Evolutionary conservation across 2,888 invertebrate species (phyloP).

Genomic region (Steromphala cineraria): DNA sequence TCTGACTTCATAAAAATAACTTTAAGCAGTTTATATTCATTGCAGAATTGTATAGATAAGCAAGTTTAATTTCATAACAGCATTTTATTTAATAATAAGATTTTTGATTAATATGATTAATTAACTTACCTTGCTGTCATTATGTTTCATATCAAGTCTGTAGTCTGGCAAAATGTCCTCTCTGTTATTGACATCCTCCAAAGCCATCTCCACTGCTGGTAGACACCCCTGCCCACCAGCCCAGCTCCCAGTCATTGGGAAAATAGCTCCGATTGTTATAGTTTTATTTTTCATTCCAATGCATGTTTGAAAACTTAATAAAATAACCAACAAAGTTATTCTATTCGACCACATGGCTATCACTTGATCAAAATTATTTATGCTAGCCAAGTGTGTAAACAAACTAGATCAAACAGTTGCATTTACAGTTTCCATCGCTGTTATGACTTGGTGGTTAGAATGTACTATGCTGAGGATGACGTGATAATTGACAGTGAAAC

Average conservation of each 20-base stretch:
- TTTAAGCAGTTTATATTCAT: too few species aligned
- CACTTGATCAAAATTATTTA: too few species aligned
- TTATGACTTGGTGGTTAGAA: too few species aligned
- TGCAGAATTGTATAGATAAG: too few species aligned
- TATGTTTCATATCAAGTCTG: slow-evolving; percentile 91
- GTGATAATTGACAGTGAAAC: too few species aligned
- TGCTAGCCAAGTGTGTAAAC: too few species aligned
- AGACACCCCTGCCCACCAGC: slow-evolving; percentile 98
- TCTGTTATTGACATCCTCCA: slow-evolving; percentile 94
- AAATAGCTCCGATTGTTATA: slow-evolving; percentile 87
- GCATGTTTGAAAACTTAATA: neutral
- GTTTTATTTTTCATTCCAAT: slow-evolving; percentile 55
- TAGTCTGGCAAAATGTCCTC: slow-evolving; percentile 93
- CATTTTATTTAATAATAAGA: slow-evolving; percentile 8
- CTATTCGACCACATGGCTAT: too few species aligned
- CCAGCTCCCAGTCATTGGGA: slow-evolving; percentile 98
- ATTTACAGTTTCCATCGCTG: too few species aligned
- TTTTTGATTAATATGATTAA: neutral
- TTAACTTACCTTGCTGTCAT: slow-evolving; percentile 91
- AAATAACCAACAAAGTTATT: neutral
- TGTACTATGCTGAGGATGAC: too few species aligned
- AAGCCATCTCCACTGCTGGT: slow-evolving; percentile 96
- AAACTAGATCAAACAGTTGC: too few species aligned
- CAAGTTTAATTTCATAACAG: neutral
- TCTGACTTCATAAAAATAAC: too few species aligned